phyloP scores from a whole-genome alignment of 1,140 invertebrate genomes.

The Antheraea pernyi region DNA sequence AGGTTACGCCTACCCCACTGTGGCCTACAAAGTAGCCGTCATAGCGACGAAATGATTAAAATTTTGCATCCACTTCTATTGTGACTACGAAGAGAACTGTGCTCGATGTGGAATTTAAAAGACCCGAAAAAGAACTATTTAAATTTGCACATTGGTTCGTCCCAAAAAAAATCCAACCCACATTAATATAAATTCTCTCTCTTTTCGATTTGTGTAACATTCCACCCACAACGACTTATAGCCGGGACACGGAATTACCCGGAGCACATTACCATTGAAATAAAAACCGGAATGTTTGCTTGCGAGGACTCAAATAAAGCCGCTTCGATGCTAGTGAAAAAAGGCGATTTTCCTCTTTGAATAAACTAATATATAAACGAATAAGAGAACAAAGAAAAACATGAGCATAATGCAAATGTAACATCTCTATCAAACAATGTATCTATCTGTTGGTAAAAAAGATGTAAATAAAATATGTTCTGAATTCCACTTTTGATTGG shows the following conservation, averaged over 20 bases:
- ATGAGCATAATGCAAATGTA: no score
- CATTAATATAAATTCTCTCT: constrained; percentile 29
- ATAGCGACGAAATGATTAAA: no score
- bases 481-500: no score
- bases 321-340: not conserved
- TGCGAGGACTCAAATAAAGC: not conserved
- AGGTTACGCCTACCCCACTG: no score
- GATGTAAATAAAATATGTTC: no score
- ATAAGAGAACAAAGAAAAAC: no score
- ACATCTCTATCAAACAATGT: no score
- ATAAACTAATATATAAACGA: not conserved
- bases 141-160: not conserved
- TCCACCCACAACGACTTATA: constrained; percentile 17
- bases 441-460: no score
- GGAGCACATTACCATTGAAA: constrained; percentile 23
- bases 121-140: not conserved
- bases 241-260: constrained; percentile 15
- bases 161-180: constrained; percentile 14
- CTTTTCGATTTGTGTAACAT: constrained; percentile 23
- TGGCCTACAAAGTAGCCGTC: no score
- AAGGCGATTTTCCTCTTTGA: not conserved
- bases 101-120: not conserved
- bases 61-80: no score
- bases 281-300: constrained; percentile 21
- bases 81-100: no score